Evolutionary conservation across 2,797 vertebrate genomes (phyloP), one percentile per base, ranked within the genome.

Genomic region (Falco novaeseelandiae): DNA sequence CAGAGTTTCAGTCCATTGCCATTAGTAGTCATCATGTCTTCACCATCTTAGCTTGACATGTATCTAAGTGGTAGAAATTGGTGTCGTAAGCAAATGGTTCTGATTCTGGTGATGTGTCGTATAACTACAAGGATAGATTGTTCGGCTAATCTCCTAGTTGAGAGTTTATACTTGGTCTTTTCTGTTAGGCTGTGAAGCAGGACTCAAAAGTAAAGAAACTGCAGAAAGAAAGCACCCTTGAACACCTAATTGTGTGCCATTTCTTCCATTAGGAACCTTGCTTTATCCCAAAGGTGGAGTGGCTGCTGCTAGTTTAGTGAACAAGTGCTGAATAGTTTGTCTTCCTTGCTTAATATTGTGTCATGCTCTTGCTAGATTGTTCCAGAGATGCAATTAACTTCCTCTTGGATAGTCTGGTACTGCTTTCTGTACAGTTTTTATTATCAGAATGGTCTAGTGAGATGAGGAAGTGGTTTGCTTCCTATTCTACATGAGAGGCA

Each of bases 381-480:
- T 80, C 26, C 78, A 77, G 71, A 89, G 44, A 27, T 73, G 30
- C 30, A 92, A 7, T 38, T 80, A n/a, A 57, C 93, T 89, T 95
- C 65, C 59, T 91, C 55, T 63, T 29, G 62, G 34, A 6, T 66
- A 70, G 42, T n/a, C 72, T 85, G 49, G n/a, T 89, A 21, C 58
- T 73, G 20, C 52, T 83, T 80, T 89, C 61, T 86, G 52, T 78
- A 14, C 44, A 67, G 89, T 89, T 94, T 13, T 90, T 96, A 34
- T 90, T 89, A 73, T 63, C 79, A 54, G 91, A 85, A 62, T 40
- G 54, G 32, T 52, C 30, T 85, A 40, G 46, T n/a, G 71, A 87
- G 84, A 92, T 83, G 84, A 93, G 91, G 95, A 96, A 96, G 89
- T 96, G 42, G 61, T 65, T 89, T 19, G 42, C 84, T 97, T 97